A percentile compares a stretch with the other conserved stretches of the same genome.
Conservation (phyloP, 2,113 vertebrate genomes). For the Mirza zaza region DNA sequence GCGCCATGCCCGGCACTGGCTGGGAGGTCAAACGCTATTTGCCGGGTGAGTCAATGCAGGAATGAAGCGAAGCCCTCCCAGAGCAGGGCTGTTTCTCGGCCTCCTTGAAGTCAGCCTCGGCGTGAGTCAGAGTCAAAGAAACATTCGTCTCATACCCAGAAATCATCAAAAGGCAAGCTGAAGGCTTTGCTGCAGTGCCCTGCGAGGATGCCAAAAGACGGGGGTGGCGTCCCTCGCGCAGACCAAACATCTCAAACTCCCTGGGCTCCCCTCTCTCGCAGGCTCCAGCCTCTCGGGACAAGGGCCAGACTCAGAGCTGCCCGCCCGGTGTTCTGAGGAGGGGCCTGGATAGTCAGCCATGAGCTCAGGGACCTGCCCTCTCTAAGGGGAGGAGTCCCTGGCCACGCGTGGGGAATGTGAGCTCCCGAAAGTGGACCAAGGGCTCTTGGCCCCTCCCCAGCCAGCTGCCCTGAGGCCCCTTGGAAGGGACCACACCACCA, state of each 20-base stretch:
- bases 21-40: not conserved
- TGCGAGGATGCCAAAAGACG: conserved; percentile 39
- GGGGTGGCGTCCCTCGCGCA: not conserved
- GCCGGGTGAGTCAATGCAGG: not conserved
- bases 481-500: not conserved
- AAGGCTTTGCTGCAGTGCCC: not conserved
- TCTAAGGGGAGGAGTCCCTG: not conserved
- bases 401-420: not conserved
- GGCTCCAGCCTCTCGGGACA: not conserved
- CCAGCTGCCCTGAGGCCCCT: not conserved
- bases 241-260: not conserved
- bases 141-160: conserved; percentile 15
- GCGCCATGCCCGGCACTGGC: not conserved
- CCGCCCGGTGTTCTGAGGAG: not conserved
- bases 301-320: not conserved
- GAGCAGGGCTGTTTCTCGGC: not conserved
- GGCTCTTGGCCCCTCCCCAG: not conserved
- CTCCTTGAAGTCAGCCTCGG: conserved; percentile 6
- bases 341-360: not conserved
- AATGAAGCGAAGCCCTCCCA: not conserved
- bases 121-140: conserved; percentile 47
- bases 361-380: not conserved
- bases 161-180: conserved; percentile 43
- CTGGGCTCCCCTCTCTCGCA: not conserved
- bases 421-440: not conserved